Conservation (phyloP, 2,113 vertebrate genomes). For the Tychaedon coryphoeus region DNA sequence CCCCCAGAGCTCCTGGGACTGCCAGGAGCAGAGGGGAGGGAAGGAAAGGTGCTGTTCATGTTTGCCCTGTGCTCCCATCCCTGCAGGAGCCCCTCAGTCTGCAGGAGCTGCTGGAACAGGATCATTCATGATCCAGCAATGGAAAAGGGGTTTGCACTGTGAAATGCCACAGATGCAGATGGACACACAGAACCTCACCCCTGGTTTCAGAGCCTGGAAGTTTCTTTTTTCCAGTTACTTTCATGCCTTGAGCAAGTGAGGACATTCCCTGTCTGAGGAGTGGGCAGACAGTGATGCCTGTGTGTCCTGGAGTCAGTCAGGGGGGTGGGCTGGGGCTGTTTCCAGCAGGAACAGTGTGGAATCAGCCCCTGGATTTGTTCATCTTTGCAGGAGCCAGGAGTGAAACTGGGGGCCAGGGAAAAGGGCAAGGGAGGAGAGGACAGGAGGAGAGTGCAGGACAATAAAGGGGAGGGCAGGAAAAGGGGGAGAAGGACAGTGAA, state of each 20-base stretch:
- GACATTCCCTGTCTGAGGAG: neutral
- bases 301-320: neutral
- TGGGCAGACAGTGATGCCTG: neutral
- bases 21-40: neutral
- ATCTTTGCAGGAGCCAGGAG: neutral
- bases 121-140: neutral
- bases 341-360: neutral
- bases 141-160: no score
- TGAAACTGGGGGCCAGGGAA: neutral
- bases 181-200: neutral
- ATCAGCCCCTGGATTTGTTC: neutral
- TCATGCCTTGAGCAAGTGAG: neutral
- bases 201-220: fast-evolving
- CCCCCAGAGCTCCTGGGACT: neutral
- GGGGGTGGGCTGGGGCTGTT: neutral
- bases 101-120: neutral
- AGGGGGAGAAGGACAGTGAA: no score
- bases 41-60: neutral
- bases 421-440: neutral
- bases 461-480: neutral
- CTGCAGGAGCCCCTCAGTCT: neutral
- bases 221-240: neutral
- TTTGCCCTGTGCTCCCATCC: neutral
- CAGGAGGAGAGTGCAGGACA: neutral
- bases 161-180: neutral